Evolutionary conservation across 2,797 vertebrate genomes (phyloP).

Genomic region (Orientallactaga sibirica): DNA sequence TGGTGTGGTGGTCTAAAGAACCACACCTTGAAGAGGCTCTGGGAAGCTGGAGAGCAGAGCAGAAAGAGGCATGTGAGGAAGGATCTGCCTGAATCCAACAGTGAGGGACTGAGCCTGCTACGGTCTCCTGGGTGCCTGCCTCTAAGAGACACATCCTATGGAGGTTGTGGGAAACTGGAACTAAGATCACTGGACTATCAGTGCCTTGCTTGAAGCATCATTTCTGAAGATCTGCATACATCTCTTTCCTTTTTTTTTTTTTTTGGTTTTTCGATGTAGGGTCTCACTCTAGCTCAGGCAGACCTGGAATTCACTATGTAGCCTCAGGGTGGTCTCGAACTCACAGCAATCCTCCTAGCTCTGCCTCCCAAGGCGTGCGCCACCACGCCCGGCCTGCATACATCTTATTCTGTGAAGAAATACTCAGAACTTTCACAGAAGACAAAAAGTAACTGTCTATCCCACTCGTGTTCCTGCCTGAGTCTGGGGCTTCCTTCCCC

Average conservation of each 20-base stretch:
- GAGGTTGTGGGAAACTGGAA: neutral
- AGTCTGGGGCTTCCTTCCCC: neutral
- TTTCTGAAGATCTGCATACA: neutral
- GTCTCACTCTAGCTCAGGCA: no score
- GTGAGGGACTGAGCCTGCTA: neutral
- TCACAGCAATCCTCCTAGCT: no score
- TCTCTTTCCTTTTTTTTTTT: no score
- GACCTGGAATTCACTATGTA: no score
- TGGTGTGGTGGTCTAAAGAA: fast-evolving
- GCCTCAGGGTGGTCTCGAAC: no score
- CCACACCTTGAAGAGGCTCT: neutral
- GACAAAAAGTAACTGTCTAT: neutral
- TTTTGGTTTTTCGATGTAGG: no score
- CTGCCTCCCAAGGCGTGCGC: no score
- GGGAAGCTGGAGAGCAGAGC: no score
- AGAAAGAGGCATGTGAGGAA: neutral
- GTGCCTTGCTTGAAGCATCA: neutral
- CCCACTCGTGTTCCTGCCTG: fast-evolving
- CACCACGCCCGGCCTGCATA: no score
- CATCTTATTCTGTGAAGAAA: neutral
- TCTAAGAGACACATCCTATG: neutral
- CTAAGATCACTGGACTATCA: neutral
- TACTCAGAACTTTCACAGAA: neutral
- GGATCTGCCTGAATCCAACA: no score
- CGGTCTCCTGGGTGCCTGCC: neutral